Evolutionary conservation across 2,888 invertebrate species (phyloP).

Genomic region (Lycophotia porphyrea): DNA sequence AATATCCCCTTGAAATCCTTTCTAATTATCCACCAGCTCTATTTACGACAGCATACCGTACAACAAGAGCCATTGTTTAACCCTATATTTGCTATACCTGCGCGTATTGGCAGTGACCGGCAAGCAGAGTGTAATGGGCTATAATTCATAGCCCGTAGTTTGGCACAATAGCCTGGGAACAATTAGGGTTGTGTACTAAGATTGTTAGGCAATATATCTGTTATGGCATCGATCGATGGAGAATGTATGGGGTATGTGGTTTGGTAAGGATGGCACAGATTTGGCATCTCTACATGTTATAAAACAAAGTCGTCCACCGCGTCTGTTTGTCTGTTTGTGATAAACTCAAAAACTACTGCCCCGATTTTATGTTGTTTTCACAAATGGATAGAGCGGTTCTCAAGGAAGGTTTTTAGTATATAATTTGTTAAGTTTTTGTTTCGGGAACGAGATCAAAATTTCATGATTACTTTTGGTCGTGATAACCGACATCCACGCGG

Average conservation of each 20-base stretch:
- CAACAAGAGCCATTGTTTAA: conserved; percentile 37
- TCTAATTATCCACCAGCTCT: conserved; percentile 27
- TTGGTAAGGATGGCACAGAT: not conserved
- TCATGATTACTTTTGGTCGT: no score
- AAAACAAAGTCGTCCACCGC: no score
- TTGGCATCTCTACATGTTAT: no score
- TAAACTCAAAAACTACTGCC: no score
- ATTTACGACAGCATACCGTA: conserved; percentile 29
- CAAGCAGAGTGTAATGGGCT: conserved; percentile 54
- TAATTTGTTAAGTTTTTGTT: no score
- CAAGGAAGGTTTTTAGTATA: no score
- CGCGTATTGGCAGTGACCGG: conserved; percentile 46
- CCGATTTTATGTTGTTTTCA: no score
- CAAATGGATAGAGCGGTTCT: no score
- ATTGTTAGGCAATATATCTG: conserved; percentile 53
- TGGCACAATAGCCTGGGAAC: conserved; percentile 58
- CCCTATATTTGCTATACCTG: conserved; percentile 55
- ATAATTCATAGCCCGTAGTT: conserved; percentile 54
- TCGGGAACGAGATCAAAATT: no score
- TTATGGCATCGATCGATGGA: conserved; percentile 31
- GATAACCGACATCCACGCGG: no score
- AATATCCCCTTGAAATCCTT: conserved; percentile 2
- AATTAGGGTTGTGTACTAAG: conserved; percentile 57
- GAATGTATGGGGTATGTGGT: conserved; percentile 31
- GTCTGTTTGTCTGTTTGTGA: no score